These are phyloP conservation scores for Drosophila obscura DNA, from an alignment of 1,140 invertebrate species.

Conservation along the genomic window DNA sequence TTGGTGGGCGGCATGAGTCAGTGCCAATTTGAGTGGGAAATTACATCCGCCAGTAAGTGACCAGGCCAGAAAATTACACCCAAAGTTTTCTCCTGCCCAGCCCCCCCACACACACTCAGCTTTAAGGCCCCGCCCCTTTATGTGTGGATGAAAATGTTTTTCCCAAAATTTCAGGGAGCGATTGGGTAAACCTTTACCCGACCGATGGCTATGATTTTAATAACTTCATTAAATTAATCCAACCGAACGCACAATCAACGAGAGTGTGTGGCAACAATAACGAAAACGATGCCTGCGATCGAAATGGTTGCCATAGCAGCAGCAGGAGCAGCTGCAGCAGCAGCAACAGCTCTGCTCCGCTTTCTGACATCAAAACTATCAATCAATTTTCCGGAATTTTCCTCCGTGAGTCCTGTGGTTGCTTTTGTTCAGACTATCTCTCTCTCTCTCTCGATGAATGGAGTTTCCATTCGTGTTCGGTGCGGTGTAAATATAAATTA, in stretches of 20 bases:
- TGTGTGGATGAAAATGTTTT: neutral
- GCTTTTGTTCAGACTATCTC: neutral
- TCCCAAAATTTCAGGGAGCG: neutral
- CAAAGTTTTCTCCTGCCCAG: neutral
- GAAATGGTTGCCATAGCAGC: slow-evolving; percentile 15
- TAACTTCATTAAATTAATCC: slow-evolving; percentile 58
- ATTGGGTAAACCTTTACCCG: slow-evolving; percentile 12
- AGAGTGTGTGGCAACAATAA: neutral
- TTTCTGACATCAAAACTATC: slow-evolving; percentile 23
- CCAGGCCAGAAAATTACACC: neutral
- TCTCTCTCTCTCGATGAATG: neutral
- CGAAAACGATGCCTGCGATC: neutral
- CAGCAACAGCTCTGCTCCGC: neutral
- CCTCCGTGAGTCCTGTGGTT: neutral
- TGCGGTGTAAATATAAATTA: slow-evolving; percentile 19
- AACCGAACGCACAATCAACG: slow-evolving; percentile 15
- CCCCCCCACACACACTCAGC: neutral
- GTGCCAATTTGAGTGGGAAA: slow-evolving; percentile 62
- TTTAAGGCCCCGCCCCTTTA: neutral
- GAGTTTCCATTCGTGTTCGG: slow-evolving; percentile 5
- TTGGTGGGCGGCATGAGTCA: slow-evolving; percentile 40
- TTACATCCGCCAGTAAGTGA: slow-evolving; percentile 59
- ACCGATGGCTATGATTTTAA: slow-evolving; percentile 27
- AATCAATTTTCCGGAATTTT: slow-evolving; percentile 27
- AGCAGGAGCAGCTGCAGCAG: neutral